A percentile compares a stretch with the other conserved stretches of the same genome.
Conservation (phyloP, 2,888 invertebrate species). For the Pachycephus smyrnensis region DNA sequence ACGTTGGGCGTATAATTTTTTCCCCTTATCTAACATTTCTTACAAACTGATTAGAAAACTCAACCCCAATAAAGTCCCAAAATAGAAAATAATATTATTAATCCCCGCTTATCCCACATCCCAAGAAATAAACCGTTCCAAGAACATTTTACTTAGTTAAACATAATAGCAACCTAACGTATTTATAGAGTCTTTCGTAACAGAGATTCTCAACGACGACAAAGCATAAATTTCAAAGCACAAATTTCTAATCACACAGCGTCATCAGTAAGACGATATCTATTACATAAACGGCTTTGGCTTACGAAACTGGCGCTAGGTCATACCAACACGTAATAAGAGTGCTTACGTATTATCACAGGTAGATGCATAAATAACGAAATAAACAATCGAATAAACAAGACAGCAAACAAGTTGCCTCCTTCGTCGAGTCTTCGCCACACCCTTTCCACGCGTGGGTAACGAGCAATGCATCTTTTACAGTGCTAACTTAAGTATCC, state of each 20-base stretch:
- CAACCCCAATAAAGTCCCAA: neutral
- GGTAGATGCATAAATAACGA: neutral
- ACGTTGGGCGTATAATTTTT: constrained; percentile 12
- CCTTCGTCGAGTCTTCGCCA: neutral
- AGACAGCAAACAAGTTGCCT: neutral
- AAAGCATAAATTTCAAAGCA: neutral
- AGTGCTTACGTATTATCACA: neutral
- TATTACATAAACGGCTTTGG: neutral
- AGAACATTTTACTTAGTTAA: neutral
- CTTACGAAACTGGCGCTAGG: neutral
- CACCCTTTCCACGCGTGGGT: constrained; percentile 2
- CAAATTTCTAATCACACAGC: neutral
- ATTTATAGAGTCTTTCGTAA: neutral
- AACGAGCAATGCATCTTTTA: neutral
- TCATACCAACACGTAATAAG: neutral
- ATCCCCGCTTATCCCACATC: neutral
- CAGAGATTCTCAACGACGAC: neutral
- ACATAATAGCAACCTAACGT: neutral
- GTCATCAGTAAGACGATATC: neutral
- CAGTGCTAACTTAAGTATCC: neutral
- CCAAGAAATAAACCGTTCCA: neutral
- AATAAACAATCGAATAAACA: neutral
- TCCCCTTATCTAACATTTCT: neutral
- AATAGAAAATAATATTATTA: neutral
- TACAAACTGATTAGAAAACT: too few relatives aligned